Conservation (phyloP, 2,888 invertebrate species). For the Pardosa pseudoannulata region DNA sequence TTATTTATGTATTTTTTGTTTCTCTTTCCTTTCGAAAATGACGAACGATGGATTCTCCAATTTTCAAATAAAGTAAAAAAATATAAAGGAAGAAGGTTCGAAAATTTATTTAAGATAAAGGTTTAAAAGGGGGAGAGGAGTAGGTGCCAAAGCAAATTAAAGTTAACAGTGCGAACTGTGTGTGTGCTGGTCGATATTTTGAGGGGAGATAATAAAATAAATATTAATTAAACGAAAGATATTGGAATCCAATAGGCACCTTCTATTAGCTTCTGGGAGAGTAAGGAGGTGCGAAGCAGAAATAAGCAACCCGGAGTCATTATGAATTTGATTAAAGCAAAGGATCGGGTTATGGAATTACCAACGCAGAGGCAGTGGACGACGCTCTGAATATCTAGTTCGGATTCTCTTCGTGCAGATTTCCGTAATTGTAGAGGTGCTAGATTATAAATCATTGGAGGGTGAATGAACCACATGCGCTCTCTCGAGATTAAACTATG, state of each 20-base stretch:
- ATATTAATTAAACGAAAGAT: constrained; percentile 5
- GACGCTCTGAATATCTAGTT: not conserved
- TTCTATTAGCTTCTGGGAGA: not conserved
- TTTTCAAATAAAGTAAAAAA: not conserved
- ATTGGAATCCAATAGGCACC: not conserved
- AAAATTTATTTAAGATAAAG: not conserved
- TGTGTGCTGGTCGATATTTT: not conserved
- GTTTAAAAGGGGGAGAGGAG: not conserved
- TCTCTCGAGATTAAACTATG: too few relatives aligned
- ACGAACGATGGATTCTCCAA: too few relatives aligned
- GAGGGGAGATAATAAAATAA: constrained; percentile 12
- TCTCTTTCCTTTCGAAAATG: too few relatives aligned
- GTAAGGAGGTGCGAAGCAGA: not conserved
- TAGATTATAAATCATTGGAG: constrained; percentile 3
- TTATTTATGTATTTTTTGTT: too few relatives aligned
- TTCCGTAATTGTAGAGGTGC: not conserved
- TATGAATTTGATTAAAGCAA: constrained; percentile 9
- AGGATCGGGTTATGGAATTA: not conserved
- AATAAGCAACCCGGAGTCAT: constrained; percentile 6
- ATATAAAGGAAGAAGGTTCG: too few relatives aligned
- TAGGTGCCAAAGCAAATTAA: not conserved
- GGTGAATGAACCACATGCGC: too few relatives aligned
- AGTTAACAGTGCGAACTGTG: not conserved
- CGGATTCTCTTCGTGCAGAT: not conserved
- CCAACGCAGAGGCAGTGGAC: not conserved